Conservation (phyloP, 1,140 invertebrate genomes). For the Chironomus tepperi region DNA sequence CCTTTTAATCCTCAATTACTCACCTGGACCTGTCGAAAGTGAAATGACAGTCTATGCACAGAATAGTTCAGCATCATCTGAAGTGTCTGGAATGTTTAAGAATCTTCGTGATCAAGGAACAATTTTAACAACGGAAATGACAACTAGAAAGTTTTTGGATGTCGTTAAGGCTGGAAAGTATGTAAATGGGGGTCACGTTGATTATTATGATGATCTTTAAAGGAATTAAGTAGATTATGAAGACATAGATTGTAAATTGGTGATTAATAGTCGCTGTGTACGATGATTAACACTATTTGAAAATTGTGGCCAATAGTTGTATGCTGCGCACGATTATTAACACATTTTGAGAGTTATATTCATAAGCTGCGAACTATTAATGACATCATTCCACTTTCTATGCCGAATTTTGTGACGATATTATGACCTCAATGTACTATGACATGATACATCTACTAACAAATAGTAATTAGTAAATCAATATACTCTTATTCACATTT, state of each 20-base stretch:
- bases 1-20: slow-evolving; percentile 78
- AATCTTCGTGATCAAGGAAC: slow-evolving; percentile 48
- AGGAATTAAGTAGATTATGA: not conserved
- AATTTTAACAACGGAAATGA: slow-evolving; percentile 65
- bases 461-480: too few relatives aligned
- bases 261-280: too few relatives aligned
- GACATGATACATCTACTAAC: too few relatives aligned
- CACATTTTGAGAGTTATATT: too few relatives aligned
- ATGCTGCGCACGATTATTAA: too few relatives aligned
- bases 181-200: slow-evolving; percentile 73
- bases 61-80: slow-evolving; percentile 47
- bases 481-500: too few relatives aligned
- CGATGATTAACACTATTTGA: too few relatives aligned
- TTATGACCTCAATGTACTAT: too few relatives aligned
- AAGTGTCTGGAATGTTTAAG: slow-evolving; percentile 51
- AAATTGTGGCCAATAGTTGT: too few relatives aligned
- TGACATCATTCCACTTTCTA: not conserved
- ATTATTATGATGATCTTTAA: slow-evolving; percentile 65
- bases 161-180: slow-evolving; percentile 65
- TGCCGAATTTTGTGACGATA: too few relatives aligned
- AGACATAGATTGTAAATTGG: too few relatives aligned
- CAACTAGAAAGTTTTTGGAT: slow-evolving; percentile 61
- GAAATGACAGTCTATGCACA: slow-evolving; percentile 72
- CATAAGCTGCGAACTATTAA: not conserved
- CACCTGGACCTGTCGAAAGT: slow-evolving; percentile 87